Percentiles rank a stretch among this genome's conserved stretches.
Evolutionary conservation across 2,888 invertebrate species (phyloP).

Genomic region (Noctuana brunneofusca): DNA sequence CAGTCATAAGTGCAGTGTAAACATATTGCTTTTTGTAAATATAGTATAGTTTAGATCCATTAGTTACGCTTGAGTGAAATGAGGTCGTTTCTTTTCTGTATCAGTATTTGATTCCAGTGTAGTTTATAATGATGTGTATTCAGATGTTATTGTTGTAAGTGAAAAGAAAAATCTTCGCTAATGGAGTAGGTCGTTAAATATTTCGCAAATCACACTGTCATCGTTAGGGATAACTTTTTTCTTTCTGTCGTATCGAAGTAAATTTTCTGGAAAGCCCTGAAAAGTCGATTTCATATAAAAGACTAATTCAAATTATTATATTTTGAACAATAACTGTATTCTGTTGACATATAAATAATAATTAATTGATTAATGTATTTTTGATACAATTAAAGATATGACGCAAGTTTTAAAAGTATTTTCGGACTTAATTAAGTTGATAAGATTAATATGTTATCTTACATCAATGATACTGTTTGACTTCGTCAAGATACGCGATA

Average conservation of each 20-base stretch:
- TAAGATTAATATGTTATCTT: neutral
- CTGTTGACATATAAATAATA: too few relatives aligned
- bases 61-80: slow-evolving; percentile 38
- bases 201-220: slow-evolving; percentile 3
- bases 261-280: too few relatives aligned
- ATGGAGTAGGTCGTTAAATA: neutral
- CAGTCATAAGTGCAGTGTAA: neutral
- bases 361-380: too few relatives aligned
- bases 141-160: slow-evolving; percentile 13
- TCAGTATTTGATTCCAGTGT: slow-evolving; percentile 43
- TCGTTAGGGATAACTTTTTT: neutral
- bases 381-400: neutral
- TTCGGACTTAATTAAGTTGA: neutral
- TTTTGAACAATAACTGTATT: too few relatives aligned
- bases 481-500: neutral
- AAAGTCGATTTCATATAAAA: too few relatives aligned
- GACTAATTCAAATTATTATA: too few relatives aligned
- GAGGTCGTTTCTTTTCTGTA: slow-evolving; percentile 44
- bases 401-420: neutral
- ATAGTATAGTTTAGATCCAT: slow-evolving; percentile 52
- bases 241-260: too few relatives aligned
- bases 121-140: neutral
- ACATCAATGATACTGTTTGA: neutral
- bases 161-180: slow-evolving; percentile 3
- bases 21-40: slow-evolving; percentile 60